These are phyloP conservation scores for Oryzias javanicus DNA, from an alignment of 2,113 vertebrate species.

Conservation along the genomic window DNA sequence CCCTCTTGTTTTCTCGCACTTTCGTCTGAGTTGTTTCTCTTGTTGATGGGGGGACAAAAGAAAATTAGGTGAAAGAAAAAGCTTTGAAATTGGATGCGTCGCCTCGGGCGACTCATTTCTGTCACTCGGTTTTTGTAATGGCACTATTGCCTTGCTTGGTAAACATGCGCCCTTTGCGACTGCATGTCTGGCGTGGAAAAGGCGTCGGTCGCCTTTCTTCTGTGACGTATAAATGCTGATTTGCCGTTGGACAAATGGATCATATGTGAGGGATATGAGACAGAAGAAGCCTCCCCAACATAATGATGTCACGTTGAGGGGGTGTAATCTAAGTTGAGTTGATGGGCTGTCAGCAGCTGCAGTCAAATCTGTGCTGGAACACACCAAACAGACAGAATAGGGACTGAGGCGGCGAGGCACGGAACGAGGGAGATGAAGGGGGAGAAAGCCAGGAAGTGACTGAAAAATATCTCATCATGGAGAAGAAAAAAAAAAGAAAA, in stretches of 20 bases:
- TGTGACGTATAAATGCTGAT: slow-evolving; percentile 23
- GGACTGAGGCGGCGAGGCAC: slow-evolving; percentile 25
- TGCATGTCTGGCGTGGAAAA: no score
- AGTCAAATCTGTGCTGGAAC: slow-evolving; percentile 12
- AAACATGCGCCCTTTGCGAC: no score
- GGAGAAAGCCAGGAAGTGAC: slow-evolving; percentile 5
- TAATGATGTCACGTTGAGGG: slow-evolving; percentile 46
- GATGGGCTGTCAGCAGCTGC: slow-evolving; percentile 60
- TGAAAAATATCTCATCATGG: slow-evolving; percentile 27
- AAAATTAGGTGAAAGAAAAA: slow-evolving; percentile 54
- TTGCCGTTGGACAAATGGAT: slow-evolving; percentile 29
- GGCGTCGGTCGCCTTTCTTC: no score
- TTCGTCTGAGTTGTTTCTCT: slow-evolving; percentile 24
- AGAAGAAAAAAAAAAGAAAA: slow-evolving; percentile 5
- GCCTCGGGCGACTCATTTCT: slow-evolving; percentile 25
- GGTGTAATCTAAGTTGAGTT: slow-evolving; percentile 48
- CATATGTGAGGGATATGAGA: slow-evolving; percentile 25
- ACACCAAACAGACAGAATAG: slow-evolving; percentile 47
- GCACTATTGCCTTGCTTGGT: no score
- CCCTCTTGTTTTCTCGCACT: slow-evolving; percentile 24
- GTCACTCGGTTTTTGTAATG: slow-evolving; percentile 15
- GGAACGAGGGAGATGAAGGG: slow-evolving; percentile 1
- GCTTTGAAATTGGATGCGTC: slow-evolving; percentile 59
- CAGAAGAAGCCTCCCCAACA: slow-evolving; percentile 23
- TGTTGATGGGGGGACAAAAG: slow-evolving; percentile 16